phyloP scores from a whole-genome alignment of 2,113 vertebrate genomes.

The Pseudopipra pipra region DNA sequence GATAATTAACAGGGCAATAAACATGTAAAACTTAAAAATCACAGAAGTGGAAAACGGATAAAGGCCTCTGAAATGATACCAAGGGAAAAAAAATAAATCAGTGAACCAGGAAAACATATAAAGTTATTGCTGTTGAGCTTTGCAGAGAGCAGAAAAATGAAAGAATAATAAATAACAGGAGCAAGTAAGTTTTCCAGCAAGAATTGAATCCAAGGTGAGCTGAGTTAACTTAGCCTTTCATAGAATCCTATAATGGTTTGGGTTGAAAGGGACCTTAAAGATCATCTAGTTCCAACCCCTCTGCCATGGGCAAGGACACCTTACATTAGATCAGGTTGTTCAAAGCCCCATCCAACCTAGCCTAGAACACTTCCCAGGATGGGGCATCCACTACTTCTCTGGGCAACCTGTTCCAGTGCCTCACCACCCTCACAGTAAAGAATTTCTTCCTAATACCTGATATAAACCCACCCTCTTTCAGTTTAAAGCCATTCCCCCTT shows the following conservation, averaged over 20 bases:
- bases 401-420: neutral
- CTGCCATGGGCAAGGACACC: neutral
- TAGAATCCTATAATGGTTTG: neutral
- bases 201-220: neutral
- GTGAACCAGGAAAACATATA: constrained; percentile 22
- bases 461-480: neutral
- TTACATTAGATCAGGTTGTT: neutral
- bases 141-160: neutral
- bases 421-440: fast-evolving
- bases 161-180: constrained; percentile 14
- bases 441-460: neutral
- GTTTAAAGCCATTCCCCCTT: neutral
- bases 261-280: neutral
- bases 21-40: constrained; percentile 50
- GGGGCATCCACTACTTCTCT: neutral
- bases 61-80: constrained; percentile 3
- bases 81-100: neutral
- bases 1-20: constrained; percentile 54
- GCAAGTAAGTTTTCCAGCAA: neutral
- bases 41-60: constrained; percentile 55
- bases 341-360: neutral
- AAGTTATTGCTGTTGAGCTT: constrained; percentile 18
- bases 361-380: neutral
- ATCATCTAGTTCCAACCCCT: neutral
- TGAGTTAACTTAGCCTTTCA: neutral